Evolutionary conservation across 2,888 invertebrate genomes (phyloP).

Genomic region (Drosophila paramelanica): DNA sequence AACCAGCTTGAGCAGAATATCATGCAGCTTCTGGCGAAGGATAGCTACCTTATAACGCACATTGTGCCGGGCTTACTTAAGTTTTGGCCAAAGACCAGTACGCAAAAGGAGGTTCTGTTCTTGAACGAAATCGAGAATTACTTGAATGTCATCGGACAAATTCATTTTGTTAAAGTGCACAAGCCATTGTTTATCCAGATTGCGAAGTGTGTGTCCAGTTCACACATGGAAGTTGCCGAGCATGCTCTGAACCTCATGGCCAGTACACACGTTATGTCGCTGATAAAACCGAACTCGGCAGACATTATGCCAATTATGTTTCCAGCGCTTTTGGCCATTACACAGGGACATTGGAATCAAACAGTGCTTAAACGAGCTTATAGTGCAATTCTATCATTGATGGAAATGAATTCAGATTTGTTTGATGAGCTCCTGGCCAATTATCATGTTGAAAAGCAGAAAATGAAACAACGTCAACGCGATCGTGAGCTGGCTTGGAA

Average conservation of each 20-base stretch:
- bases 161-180: not conserved
- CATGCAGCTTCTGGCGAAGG: not conserved
- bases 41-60: not conserved
- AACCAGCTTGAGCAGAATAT: not conserved
- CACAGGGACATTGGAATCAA: not conserved
- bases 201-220: not conserved
- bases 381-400: not conserved
- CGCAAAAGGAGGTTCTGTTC: slow-evolving; percentile 6
- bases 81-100: slow-evolving; percentile 7
- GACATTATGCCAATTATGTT: slow-evolving; percentile 1
- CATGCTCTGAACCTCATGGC: not conserved
- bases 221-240: not conserved
- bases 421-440: not conserved
- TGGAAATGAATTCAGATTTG: not conserved
- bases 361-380: not conserved
- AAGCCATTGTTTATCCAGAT: not conserved
- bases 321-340: not conserved
- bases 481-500: not conserved
- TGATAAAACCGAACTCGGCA: not conserved
- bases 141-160: not conserved
- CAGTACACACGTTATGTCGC: not conserved
- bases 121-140: not conserved
- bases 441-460: not conserved
- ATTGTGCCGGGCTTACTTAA: not conserved
- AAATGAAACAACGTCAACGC: not conserved